Base-by-base conservation (phyloP, 2,113 vertebrate species). In the Oreochromis aureus region DNA sequence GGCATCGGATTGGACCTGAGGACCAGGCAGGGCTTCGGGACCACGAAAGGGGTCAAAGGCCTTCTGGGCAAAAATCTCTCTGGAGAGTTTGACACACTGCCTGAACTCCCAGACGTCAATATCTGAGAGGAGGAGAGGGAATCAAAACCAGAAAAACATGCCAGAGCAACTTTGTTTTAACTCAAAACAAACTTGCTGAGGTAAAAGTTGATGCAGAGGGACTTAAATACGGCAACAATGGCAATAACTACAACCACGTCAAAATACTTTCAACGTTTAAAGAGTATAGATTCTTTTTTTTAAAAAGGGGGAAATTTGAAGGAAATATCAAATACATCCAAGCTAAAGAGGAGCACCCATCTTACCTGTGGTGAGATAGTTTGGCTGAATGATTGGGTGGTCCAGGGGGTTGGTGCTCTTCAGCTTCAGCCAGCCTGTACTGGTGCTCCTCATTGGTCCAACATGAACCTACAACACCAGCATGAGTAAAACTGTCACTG, bases 1-100 rank as follows among this genome's bases (percentile, higher is more conserved):
- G 3, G 95, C 85, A 34, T 99, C 98, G 0, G 98, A 97, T 9
- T 97, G 96, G 76, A 98, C 82, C 0, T 94, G 86, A 34, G 86
- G 93, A 85, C 98, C 98, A 0, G 99, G 99, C 90, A 94, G 96
- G 80, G 97, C 92, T 95, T 99, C 99, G 1, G 95, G 84, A 2
- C 98, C 99, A 0, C 98, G 95, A 92, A 98, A 99, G 0, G 95
- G 87, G 56, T 97, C 97, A 10, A 99, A 98, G 24, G 98, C 98
- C 90, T 97, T 97, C 93, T 99, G 99, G 30, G 97, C 96, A 63
- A 99, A 99, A 86, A 99, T 98, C 92, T 99, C 99, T 86, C 98
- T 97, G 15, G 97, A 95, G 84, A 98, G 85, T 94, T 96, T 99
- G 87, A 99, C 95, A 10, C 96, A 97, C 39, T 97, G 93, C 16